These are phyloP conservation scores for Microcebus murinus DNA, from an alignment of 2,113 vertebrate genomes.

Conservation along the genomic window DNA sequence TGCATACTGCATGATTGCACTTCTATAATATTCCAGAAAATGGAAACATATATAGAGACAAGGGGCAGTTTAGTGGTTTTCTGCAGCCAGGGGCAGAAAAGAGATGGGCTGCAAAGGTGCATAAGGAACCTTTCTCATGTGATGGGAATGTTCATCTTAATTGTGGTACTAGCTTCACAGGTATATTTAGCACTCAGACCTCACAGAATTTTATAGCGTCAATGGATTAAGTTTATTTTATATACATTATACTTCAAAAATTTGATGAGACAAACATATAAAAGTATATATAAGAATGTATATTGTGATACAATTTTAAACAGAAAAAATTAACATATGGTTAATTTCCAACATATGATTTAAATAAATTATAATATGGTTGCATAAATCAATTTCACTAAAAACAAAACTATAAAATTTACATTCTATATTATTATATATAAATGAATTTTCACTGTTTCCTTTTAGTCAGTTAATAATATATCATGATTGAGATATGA, in stretches of 20 bases:
- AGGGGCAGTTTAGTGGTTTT: not conserved
- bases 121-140: not conserved
- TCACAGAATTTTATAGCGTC: not conserved
- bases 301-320: not conserved
- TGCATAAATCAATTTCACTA: not conserved
- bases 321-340: not conserved
- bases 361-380: not conserved
- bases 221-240: not conserved
- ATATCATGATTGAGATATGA: not conserved
- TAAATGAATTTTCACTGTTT: not conserved
- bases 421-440: not conserved
- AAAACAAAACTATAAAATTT: not conserved
- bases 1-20: not conserved
- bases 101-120: not conserved
- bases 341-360: not conserved
- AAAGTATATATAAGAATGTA: not conserved
- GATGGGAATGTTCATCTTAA: not conserved
- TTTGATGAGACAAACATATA: not conserved
- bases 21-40: not conserved
- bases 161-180: not conserved
- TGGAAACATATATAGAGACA: not conserved
- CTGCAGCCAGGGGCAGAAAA: not conserved
- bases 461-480: not conserved
- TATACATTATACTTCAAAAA: not conserved
- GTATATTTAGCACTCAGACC: not conserved